These are phyloP conservation scores for Diceros bicornis DNA, from an alignment of 2,797 vertebrate species.

Conservation along the genomic window DNA sequence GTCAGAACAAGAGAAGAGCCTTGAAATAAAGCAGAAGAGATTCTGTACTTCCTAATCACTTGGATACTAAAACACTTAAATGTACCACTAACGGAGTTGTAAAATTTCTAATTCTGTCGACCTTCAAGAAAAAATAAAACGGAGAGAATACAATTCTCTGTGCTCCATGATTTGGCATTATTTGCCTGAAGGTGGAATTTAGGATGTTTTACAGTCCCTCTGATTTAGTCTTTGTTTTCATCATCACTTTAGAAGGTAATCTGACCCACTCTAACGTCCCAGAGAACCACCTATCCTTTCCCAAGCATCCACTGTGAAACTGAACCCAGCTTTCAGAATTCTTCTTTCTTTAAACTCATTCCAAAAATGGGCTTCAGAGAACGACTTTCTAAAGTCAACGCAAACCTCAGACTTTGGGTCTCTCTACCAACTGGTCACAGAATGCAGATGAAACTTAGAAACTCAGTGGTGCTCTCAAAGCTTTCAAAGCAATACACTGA, in stretches of 20 bases:
- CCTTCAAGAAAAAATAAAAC: background rate
- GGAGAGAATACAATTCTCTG: background rate
- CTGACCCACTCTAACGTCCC: constrained; percentile 43
- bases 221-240: constrained; percentile 4
- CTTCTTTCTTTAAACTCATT: constrained; percentile 68
- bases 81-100: background rate
- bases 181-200: background rate
- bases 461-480: background rate
- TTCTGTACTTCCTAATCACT: background rate
- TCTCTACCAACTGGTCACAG: constrained; percentile 52
- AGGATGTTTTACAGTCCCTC: background rate
- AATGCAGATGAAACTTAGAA: constrained; percentile 5
- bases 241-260: constrained; percentile 1
- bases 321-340: constrained; percentile 34
- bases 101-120: constrained; percentile 45
- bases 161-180: background rate
- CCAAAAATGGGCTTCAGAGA: constrained; percentile 60
- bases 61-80: background rate
- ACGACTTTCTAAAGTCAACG: constrained; percentile 63
- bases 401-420: constrained; percentile 38
- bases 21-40: constrained; percentile 30
- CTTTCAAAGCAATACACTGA: constrained; percentile 27
- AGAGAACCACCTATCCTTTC: constrained; percentile 62
- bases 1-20: background rate
- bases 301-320: constrained; percentile 18